These are phyloP conservation scores for Gila robusta DNA, from an alignment of 2,797 vertebrate species.

Conservation along the genomic window DNA sequence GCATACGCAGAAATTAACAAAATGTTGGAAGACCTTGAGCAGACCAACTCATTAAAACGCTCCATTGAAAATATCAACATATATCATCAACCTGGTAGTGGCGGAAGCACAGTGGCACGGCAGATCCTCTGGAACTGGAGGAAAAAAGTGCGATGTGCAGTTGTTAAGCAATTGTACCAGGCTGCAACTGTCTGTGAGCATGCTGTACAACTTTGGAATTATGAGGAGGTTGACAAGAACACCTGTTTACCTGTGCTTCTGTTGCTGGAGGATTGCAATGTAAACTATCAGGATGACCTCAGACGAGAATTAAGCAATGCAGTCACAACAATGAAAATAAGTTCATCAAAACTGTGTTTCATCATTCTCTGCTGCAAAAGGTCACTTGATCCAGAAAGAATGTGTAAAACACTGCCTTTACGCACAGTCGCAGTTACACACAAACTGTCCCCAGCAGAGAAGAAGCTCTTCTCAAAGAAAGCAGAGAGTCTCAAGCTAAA, in stretches of 20 bases:
- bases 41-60: constrained; percentile 52
- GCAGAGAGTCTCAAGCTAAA: constrained; percentile 66
- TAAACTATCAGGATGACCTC: constrained; percentile 82
- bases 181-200: constrained; percentile 75
- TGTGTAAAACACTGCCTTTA: constrained; percentile 73
- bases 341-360: constrained; percentile 72
- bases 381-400: constrained; percentile 78
- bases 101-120: constrained; percentile 87
- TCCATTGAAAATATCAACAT: constrained; percentile 79
- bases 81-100: constrained; percentile 87
- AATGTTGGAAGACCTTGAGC: constrained; percentile 70
- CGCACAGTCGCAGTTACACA: constrained; percentile 85
- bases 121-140: constrained; percentile 85
- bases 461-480: constrained; percentile 77
- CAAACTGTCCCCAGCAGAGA: constrained; percentile 78
- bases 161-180: constrained; percentile 76
- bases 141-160: constrained; percentile 79
- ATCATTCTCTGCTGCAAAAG: constrained; percentile 83
- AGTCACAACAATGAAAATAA: constrained; percentile 70
- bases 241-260: constrained; percentile 80
- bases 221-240: constrained; percentile 78
- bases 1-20: constrained; percentile 68
- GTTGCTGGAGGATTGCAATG: constrained; percentile 82
- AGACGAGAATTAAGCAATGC: constrained; percentile 75
- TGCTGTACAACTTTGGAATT: constrained; percentile 79